A percentile compares a stretch with the other conserved stretches of the same genome.
These are phyloP conservation scores for Chanos chanos DNA, from an alignment of 2,797 vertebrate species.

Conservation along the genomic window DNA sequence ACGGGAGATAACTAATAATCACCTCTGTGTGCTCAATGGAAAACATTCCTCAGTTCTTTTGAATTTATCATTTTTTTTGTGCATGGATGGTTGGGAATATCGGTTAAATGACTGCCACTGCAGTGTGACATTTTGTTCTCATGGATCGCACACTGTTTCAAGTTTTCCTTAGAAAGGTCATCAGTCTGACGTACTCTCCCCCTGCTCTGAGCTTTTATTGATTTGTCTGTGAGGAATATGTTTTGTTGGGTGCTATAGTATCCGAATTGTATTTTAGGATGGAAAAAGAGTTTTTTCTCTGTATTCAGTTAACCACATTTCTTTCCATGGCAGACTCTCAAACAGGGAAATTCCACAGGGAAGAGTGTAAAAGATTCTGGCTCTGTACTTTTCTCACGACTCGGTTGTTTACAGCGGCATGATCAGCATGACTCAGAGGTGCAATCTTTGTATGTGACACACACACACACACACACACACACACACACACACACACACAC, in stretches of 20 bases:
- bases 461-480: not conserved
- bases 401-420: slow-evolving; percentile 6
- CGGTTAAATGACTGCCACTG: slow-evolving; percentile 1
- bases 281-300: too few species aligned
- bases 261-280: too few species aligned
- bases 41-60: slow-evolving; percentile 34
- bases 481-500: too few species aligned
- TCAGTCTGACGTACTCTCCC: too few species aligned
- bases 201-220: too few species aligned
- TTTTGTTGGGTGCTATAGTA: too few species aligned
- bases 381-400: not conserved
- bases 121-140: slow-evolving; percentile 33
- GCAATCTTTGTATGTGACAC: slow-evolving; percentile 5
- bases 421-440: slow-evolving; percentile 1
- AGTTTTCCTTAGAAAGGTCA: slow-evolving; percentile 23
- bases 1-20: slow-evolving; percentile 30
- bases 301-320: too few species aligned
- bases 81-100: slow-evolving; percentile 29
- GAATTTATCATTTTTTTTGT: slow-evolving; percentile 44
- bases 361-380: not conserved
- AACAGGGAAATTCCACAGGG: slow-evolving; percentile 10
- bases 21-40: slow-evolving; percentile 41
- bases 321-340: too few species aligned
- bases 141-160: slow-evolving; percentile 17
- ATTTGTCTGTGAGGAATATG: too few species aligned